phyloP scores from a whole-genome alignment of 2,113 vertebrate species.

The Litocranius walleri region DNA sequence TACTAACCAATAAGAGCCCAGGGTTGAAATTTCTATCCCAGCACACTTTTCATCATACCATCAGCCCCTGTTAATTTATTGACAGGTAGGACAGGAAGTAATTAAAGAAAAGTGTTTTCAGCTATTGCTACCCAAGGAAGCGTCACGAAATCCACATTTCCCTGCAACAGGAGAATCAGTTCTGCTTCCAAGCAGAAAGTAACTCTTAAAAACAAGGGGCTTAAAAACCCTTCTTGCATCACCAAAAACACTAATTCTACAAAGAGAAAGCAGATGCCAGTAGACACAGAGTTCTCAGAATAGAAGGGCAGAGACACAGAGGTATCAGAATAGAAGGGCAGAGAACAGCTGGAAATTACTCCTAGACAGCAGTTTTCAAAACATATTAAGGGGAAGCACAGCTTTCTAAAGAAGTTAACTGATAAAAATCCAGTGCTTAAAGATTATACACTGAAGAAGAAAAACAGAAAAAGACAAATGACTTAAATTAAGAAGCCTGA shows the following conservation, averaged over 20 bases:
- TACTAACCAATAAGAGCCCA: background rate
- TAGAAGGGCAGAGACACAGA: constrained; percentile 21
- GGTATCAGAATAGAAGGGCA: constrained; percentile 40
- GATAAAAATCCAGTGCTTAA: constrained; percentile 39
- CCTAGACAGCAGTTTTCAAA: constrained; percentile 44
- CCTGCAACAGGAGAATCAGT: background rate
- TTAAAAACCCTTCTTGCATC: constrained; percentile 1
- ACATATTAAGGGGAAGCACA: background rate
- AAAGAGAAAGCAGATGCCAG: constrained; percentile 29
- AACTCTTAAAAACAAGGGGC: background rate
- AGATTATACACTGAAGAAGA: background rate
- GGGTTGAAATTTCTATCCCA: background rate
- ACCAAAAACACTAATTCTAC: constrained; percentile 50
- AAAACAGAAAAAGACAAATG: background rate
- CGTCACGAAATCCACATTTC: background rate
- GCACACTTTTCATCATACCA: background rate
- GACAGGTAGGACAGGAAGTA: background rate
- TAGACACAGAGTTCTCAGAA: constrained; percentile 22
- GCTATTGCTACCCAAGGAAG: background rate
- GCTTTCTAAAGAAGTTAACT: constrained; percentile 44
- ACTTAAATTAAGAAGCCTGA: background rate
- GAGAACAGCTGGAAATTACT: constrained; percentile 34
- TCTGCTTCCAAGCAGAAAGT: background rate
- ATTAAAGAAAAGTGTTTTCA: constrained; percentile 3
- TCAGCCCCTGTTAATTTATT: background rate